A percentile compares a stretch with the other conserved stretches of the same genome.
These are phyloP conservation scores for Drosophila quinaria DNA, from an alignment of 2,888 invertebrate species.

Conservation along the genomic window DNA sequence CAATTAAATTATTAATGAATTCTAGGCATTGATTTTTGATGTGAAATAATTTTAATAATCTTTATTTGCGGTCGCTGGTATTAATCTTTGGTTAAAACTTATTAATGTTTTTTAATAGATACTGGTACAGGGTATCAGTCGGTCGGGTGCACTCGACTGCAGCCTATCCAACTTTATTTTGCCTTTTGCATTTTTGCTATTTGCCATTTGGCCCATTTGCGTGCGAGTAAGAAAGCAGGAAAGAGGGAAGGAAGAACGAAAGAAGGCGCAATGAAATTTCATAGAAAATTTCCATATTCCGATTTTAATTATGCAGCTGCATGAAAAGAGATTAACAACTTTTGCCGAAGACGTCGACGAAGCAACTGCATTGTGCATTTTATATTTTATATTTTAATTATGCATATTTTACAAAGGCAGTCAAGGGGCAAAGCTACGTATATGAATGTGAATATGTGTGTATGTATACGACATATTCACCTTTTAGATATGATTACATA, in stretches of 20 bases:
- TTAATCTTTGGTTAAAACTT: too few relatives aligned
- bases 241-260: neutral
- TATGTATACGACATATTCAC: slow-evolving; percentile 1
- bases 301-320: slow-evolving; percentile 86
- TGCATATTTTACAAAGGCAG: slow-evolving; percentile 66
- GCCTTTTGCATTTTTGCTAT: slow-evolving; percentile 39
- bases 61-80: too few relatives aligned
- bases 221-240: slow-evolving; percentile 14
- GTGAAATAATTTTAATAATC: too few relatives aligned
- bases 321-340: slow-evolving; percentile 86
- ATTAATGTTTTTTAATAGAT: neutral
- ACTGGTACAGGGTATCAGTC: neutral
- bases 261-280: slow-evolving; percentile 27
- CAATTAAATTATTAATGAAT: too few relatives aligned
- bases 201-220: slow-evolving; percentile 56
- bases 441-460: neutral
- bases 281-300: slow-evolving; percentile 80
- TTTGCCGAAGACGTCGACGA: slow-evolving; percentile 37
- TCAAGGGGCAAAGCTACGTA: slow-evolving; percentile 24
- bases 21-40: too few relatives aligned
- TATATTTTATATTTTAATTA: slow-evolving; percentile 76
- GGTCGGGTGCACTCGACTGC: neutral
- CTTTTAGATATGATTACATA: neutral
- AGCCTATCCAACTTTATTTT: neutral
- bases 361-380: slow-evolving; percentile 61